Percentiles rank a stretch among this genome's conserved stretches.
Conservation (phyloP, 2,888 invertebrate species). For the Hyposoter dolosus region DNA sequence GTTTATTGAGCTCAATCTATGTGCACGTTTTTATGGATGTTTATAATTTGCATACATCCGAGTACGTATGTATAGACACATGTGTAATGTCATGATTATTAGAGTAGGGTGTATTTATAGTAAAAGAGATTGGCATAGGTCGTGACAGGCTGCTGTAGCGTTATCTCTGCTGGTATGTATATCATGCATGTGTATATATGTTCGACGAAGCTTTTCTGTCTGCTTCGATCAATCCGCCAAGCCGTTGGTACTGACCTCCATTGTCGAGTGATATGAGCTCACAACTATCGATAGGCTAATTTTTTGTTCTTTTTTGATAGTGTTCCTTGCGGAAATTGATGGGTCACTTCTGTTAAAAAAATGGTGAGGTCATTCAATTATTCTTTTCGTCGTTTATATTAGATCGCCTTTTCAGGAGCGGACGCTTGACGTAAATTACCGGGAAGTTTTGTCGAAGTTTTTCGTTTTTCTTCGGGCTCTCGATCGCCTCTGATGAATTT, state of each 20-base stretch:
- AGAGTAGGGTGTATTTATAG: conserved; percentile 79
- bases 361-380: not conserved
- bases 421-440: not conserved
- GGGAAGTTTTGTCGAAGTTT: no score
- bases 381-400: not conserved
- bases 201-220: conserved; percentile 69
- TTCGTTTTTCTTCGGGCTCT: no score
- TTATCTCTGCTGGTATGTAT: conserved; percentile 73
- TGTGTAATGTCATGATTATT: conserved; percentile 76
- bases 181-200: conserved; percentile 71
- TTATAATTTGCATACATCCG: not conserved
- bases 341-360: not conserved
- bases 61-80: conserved; percentile 37
- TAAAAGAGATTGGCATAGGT: conserved; percentile 82
- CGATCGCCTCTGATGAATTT: no score
- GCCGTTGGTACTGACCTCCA: conserved; percentile 44
- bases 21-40: not conserved
- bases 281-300: not conserved
- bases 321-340: not conserved
- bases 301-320: not conserved
- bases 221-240: conserved; percentile 63
- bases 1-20: not conserved
- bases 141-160: conserved; percentile 74
- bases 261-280: conserved; percentile 26
- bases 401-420: not conserved